Percentiles rank a stretch among this genome's conserved stretches.
phyloP scores from a whole-genome alignment of 23 tunicate genomes.

The Oikopleura dioica region DNA sequence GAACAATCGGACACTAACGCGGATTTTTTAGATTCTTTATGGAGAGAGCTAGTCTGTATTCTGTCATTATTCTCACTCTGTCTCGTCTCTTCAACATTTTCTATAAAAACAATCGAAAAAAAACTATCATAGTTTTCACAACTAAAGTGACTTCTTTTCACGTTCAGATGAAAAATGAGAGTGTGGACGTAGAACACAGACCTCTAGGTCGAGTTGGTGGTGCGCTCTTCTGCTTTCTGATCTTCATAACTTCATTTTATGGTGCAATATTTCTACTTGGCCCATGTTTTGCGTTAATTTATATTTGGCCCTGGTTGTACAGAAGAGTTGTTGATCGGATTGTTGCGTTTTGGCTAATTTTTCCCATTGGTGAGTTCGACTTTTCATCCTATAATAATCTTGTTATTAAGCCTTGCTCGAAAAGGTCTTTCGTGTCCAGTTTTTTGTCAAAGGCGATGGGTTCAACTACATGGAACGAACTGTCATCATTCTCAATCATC shows the following conservation, averaged over 20 bases:
- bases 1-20: too few species aligned
- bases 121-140: too few species aligned
- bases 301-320: conserved; percentile 75
- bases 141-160: too few species aligned
- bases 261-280: conserved; percentile 70
- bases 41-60: too few species aligned
- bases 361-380: too few species aligned
- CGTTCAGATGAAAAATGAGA: too few species aligned
- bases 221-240: conserved; percentile 14
- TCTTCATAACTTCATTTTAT: conserved; percentile 30
- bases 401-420: conserved; percentile 47
- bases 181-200: conserved; percentile 14
- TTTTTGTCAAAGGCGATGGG: conserved; percentile 60
- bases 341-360: conserved; percentile 53
- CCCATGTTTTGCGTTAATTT: conserved; percentile 42
- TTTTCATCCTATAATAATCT: too few species aligned
- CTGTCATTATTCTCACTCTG: too few species aligned
- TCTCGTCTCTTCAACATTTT: too few species aligned
- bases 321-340: conserved; percentile 42
- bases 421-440: conserved; percentile 36
- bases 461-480: conserved; percentile 64
- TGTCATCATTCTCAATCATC: conserved; percentile 48
- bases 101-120: too few species aligned
- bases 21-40: too few species aligned
- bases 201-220: conserved; percentile 25